phyloP scores from a whole-genome alignment of 2,888 invertebrate species.

The Harmothoe impar region DNA sequence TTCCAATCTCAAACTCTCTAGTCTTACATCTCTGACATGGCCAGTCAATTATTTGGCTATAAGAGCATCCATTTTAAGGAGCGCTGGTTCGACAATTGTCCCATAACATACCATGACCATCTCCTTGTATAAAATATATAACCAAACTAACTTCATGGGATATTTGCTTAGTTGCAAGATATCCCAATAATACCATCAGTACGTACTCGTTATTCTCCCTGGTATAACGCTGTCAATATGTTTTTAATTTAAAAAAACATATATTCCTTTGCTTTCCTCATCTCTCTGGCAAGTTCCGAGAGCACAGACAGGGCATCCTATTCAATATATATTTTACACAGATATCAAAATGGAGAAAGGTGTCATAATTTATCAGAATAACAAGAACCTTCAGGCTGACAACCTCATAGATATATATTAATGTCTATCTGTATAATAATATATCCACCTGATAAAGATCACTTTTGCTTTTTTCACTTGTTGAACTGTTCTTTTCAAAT shows the following conservation, averaged over 20 bases:
- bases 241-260: not conserved
- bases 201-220: not conserved
- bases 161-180: not conserved
- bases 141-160: not conserved
- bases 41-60: too few species aligned
- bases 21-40: too few species aligned
- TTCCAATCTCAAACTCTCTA: too few species aligned
- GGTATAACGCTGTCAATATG: too few species aligned
- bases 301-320: not conserved
- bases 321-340: not conserved
- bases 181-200: not conserved
- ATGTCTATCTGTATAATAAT: not conserved
- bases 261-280: not conserved
- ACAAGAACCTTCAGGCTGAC: too few species aligned
- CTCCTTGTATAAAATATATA: not conserved
- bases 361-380: not conserved
- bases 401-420: not conserved
- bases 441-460: slow-evolving; percentile 49
- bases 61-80: too few species aligned
- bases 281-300: too few species aligned
- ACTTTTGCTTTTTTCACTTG: slow-evolving; percentile 36
- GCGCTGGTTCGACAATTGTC: too few species aligned
- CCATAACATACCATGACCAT: too few species aligned
- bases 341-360: not conserved
- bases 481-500: not conserved